Evolutionary conservation across 2,888 invertebrate species (phyloP).

Genomic region (Alviniconcha strummeri): DNA sequence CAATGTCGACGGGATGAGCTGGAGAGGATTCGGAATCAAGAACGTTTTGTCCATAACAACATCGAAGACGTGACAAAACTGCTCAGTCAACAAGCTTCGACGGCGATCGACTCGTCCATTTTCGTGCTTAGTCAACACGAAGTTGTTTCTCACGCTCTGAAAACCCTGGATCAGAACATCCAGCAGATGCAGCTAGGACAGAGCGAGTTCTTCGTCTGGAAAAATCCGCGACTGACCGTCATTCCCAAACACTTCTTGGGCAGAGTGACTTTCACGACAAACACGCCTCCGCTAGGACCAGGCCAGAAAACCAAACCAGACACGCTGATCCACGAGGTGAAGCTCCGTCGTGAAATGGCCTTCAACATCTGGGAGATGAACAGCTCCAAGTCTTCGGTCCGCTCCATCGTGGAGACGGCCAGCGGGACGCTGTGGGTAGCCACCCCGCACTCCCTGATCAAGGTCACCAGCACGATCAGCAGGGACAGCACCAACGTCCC

Average conservation of each 20-base stretch:
- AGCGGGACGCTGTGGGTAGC: constrained; percentile 36
- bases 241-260: constrained; percentile 34
- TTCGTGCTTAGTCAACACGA: constrained; percentile 24
- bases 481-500: constrained; percentile 31
- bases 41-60: constrained; percentile 14
- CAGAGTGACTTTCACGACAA: constrained; percentile 24
- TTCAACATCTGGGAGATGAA: constrained; percentile 39
- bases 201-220: constrained; percentile 34
- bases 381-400: constrained; percentile 31
- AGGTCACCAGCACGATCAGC: constrained; percentile 14
- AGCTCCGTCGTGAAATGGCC: constrained; percentile 27
- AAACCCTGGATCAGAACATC: constrained; percentile 14
- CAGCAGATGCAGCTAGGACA: constrained; percentile 10
- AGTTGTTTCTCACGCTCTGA: constrained; percentile 25
- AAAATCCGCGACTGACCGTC: constrained; percentile 22
- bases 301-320: not conserved
- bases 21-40: constrained; percentile 23
- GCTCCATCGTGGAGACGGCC: constrained; percentile 29
- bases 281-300: not conserved
- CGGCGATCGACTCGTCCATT: constrained; percentile 5
- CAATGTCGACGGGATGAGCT: constrained; percentile 8
- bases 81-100: not conserved
- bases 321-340: constrained; percentile 29
- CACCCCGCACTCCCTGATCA: constrained; percentile 34
- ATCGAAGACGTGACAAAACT: constrained; percentile 19